Evolutionary conservation across 2,797 vertebrate species (phyloP), one percentile per base, ranked within the genome.

Genomic region (Phataginus tetradactyla): DNA sequence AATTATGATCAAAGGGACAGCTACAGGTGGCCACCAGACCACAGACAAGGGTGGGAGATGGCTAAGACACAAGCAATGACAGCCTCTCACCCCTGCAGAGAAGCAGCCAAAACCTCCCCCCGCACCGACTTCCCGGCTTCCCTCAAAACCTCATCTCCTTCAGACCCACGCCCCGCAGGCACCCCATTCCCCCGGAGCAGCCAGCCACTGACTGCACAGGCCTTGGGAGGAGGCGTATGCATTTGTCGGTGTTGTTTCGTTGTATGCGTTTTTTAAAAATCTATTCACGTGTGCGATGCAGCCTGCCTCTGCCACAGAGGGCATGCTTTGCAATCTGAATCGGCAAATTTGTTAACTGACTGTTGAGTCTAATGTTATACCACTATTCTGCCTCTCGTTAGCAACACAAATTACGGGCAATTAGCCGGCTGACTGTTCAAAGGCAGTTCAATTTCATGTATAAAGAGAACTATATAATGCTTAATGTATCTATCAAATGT

Each of bases 381-480:
- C 98, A 98, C 98, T 98, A 98, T 99, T 99, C 98, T 98, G 98
- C 98, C 97, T 98, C 98, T 99, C 98, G 98, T 99, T 99, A 99
- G 98, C 97, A 98, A 98, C 98, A 98, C 99, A 99, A 99, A 99
- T 99, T 99, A 99, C 98, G 97, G 97, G 99, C 98, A 99, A 99
- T 99, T 99, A 99, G 98, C 98, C 63, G 98, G 98, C 98, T 98
- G 98, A 99, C 98, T 98, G 98, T 99, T 99, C 98, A 98, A 98
- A 99, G 98, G 99, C 99, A 98, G 99, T 97, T 99, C 98, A 98
- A 98, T 98, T 99, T 98, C 98, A 97, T 61, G 96, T 98, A 98
- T 97, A 98, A 98, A 99, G 98, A 98, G 98, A 98, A 98, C 98
- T 98, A 98, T 98, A 98, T 98, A 99, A 98, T 97, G 98, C 98